Conservation (phyloP, 2,113 vertebrate species). For the Pyxicephalus adspersus region DNA sequence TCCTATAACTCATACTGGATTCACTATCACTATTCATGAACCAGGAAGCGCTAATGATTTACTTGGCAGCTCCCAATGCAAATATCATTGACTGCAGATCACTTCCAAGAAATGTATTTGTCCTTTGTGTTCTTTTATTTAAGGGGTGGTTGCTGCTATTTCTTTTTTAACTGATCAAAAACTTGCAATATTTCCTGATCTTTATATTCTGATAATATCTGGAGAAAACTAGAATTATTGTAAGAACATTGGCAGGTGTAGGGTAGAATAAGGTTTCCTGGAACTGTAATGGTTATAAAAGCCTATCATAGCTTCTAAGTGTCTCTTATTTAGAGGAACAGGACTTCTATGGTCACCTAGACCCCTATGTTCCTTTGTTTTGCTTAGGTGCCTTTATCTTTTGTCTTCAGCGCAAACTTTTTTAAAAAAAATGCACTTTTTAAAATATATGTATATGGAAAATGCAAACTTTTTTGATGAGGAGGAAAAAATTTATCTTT, state of each 20-base stretch:
- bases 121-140: constrained; percentile 3
- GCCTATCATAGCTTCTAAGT: too few relatives aligned
- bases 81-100: constrained; percentile 61
- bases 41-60: constrained; percentile 71
- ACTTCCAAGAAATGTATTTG: constrained; percentile 1
- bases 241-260: not conserved
- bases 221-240: not conserved
- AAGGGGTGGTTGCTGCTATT: not conserved
- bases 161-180: not conserved
- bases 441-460: too few relatives aligned
- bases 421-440: too few relatives aligned
- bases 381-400: too few relatives aligned
- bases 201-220: not conserved
- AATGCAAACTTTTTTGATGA: too few relatives aligned
- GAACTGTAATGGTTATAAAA: too few relatives aligned
- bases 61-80: constrained; percentile 68
- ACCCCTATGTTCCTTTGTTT: too few relatives aligned
- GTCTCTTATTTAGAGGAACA: too few relatives aligned
- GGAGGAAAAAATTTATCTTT: too few relatives aligned
- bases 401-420: too few relatives aligned
- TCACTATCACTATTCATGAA: constrained; percentile 64
- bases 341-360: too few relatives aligned
- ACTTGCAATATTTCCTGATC: not conserved
- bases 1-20: constrained; percentile 65
- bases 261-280: not conserved